Percentiles rank a stretch among this genome's conserved stretches.
Evolutionary conservation across 1,140 invertebrate species (phyloP).

Genomic region (Neodiprion lecontei): DNA sequence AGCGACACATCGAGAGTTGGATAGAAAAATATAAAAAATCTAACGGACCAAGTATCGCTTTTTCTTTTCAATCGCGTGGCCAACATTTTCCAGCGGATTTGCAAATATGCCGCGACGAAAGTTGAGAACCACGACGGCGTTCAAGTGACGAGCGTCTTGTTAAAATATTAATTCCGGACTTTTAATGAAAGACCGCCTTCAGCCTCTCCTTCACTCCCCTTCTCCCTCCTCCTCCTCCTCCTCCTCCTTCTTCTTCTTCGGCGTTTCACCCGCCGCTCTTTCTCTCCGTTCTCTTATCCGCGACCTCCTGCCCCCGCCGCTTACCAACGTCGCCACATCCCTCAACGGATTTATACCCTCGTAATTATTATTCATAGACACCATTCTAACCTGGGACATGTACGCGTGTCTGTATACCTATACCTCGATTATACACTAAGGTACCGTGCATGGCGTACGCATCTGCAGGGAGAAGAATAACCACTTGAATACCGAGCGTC

Average conservation of each 20-base stretch:
- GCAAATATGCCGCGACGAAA: neutral
- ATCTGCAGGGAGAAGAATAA: no score
- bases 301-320: neutral
- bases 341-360: slow-evolving; percentile 13
- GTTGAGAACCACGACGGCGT: slow-evolving; percentile 10
- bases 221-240: slow-evolving; percentile 18
- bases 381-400: neutral
- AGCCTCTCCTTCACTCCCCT: slow-evolving; percentile 20
- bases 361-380: slow-evolving; percentile 7
- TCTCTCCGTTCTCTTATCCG: slow-evolving; percentile 13
- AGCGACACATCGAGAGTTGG: no score
- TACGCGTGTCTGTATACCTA: no score
- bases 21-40: neutral
- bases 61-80: neutral
- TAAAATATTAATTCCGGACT: slow-evolving; percentile 17
- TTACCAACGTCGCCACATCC: neutral
- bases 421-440: no score
- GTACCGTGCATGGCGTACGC: no score
- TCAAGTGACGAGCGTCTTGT: slow-evolving; percentile 17
- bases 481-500: no score
- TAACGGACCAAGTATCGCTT: neutral
- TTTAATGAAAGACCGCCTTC: slow-evolving; percentile 11
- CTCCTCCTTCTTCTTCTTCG: slow-evolving; percentile 11
- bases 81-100: neutral
- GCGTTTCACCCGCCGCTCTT: neutral